phyloP scores from a whole-genome alignment of 2,797 vertebrate genomes.

The Falco rusticolus region DNA sequence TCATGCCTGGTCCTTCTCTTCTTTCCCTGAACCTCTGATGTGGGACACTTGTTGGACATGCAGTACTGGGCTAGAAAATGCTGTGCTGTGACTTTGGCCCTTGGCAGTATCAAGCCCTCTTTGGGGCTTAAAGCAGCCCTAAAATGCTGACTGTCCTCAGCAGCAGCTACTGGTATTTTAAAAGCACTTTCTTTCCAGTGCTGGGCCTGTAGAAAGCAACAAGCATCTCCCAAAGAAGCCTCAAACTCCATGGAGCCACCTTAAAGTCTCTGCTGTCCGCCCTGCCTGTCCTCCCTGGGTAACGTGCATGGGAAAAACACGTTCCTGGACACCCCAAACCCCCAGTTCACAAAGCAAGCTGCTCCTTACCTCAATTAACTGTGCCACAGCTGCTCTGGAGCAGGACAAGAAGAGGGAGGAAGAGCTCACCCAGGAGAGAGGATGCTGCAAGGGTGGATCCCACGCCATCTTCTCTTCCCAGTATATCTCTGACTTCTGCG shows the following conservation, averaged over 20 bases:
- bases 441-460: not conserved
- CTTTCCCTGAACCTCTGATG: not conserved
- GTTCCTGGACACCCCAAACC: fast-evolving
- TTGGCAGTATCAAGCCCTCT: not conserved
- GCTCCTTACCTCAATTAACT: constrained; percentile 65
- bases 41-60: not conserved
- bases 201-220: not conserved
- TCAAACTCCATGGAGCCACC: not conserved
- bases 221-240: not conserved
- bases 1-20: not conserved
- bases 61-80: not conserved
- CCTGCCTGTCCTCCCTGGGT: not conserved
- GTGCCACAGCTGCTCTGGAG: constrained; percentile 19
- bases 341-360: not conserved
- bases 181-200: not conserved
- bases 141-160: not conserved
- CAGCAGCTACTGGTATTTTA: not conserved
- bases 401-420: constrained; percentile 18
- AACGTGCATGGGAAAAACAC: not conserved
- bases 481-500: not conserved
- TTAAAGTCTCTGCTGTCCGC: not conserved
- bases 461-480: constrained; percentile 54
- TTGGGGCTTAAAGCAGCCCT: not conserved
- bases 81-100: not conserved
- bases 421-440: not conserved